Evolutionary conservation across 2,113 vertebrate genomes (phyloP).

Genomic region (Bambusicola thoracicus): DNA sequence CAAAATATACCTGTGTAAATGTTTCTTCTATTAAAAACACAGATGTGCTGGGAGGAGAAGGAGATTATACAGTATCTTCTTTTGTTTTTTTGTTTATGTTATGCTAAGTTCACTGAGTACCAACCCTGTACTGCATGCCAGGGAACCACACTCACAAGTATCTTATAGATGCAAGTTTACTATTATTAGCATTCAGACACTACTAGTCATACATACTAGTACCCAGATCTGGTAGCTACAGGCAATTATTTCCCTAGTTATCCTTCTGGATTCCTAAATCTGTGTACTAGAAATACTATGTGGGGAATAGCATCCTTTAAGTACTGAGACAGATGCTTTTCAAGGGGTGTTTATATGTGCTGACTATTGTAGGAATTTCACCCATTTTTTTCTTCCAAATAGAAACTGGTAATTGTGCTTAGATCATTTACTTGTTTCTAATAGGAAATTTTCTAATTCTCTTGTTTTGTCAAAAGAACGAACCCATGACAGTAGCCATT

Average conservation of each 20-base stretch:
- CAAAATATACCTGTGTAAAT: background rate
- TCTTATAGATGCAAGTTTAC: background rate
- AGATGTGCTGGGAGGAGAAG: background rate
- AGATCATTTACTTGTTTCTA: background rate
- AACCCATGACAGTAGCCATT: background rate
- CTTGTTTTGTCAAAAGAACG: background rate
- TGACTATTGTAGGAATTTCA: background rate
- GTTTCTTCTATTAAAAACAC: background rate
- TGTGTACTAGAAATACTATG: background rate
- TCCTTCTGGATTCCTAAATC: background rate
- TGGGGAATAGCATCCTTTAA: background rate
- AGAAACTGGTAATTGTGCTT: background rate
- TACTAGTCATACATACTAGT: background rate
- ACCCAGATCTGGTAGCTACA: background rate
- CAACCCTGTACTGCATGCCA: background rate
- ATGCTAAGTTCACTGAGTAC: fast-evolving
- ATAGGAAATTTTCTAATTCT: background rate
- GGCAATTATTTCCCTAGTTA: background rate
- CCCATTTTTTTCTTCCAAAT: background rate
- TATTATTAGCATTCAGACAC: background rate
- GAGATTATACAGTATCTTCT: background rate
- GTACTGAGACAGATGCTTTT: background rate
- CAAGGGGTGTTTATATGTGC: background rate
- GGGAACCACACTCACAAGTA: background rate
- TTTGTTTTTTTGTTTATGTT: background rate